A percentile compares a stretch with the other conserved stretches of the same genome.
These are phyloP conservation scores for Rhimphoctona megacephalus DNA, from an alignment of 2,888 invertebrate genomes.

Conservation along the genomic window DNA sequence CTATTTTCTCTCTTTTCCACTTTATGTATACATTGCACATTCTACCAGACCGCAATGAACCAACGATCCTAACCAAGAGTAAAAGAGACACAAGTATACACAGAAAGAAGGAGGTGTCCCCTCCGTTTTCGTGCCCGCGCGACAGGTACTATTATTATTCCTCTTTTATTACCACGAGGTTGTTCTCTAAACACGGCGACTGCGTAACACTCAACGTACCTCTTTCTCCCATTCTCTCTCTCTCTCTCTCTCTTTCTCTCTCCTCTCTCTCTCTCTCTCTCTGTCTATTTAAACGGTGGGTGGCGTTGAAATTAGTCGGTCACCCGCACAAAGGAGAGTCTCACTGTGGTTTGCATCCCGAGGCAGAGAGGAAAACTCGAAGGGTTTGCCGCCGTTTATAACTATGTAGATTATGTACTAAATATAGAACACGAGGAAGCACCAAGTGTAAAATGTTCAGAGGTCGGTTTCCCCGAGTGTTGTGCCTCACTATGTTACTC, in stretches of 20 bases:
- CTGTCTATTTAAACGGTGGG: slow-evolving; percentile 59
- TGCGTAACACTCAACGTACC: slow-evolving; percentile 35
- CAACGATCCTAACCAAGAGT: slow-evolving; percentile 9
- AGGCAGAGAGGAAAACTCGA: slow-evolving; percentile 13
- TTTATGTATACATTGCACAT: slow-evolving; percentile 41
- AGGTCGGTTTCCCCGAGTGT: slow-evolving; percentile 9
- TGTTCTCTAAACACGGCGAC: slow-evolving; percentile 50
- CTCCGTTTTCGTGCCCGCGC: slow-evolving; percentile 54
- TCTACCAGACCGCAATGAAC: slow-evolving; percentile 70
- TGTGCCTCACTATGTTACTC: slow-evolving; percentile 22
- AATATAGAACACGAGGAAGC: slow-evolving; percentile 2
- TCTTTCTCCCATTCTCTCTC: background rate
- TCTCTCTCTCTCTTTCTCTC: slow-evolving; percentile 11
- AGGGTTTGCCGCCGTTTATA: slow-evolving; percentile 43
- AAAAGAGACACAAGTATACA: slow-evolving; percentile 23
- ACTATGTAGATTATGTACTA: slow-evolving; percentile 31
- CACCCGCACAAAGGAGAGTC: slow-evolving; percentile 68
- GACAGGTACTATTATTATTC: slow-evolving; percentile 77
- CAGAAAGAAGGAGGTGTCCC: slow-evolving; percentile 40
- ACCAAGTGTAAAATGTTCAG: slow-evolving; percentile 16
- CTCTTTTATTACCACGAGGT: slow-evolving; percentile 72
- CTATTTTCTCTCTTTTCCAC: slow-evolving; percentile 9
- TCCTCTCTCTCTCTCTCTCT: background rate
- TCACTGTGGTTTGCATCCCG: slow-evolving; percentile 63
- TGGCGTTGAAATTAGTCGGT: slow-evolving; percentile 70